Evolutionary conservation across 2,888 invertebrate genomes (phyloP), one percentile per base, ranked within the genome.

Genomic region (Tiphia femorata): DNA sequence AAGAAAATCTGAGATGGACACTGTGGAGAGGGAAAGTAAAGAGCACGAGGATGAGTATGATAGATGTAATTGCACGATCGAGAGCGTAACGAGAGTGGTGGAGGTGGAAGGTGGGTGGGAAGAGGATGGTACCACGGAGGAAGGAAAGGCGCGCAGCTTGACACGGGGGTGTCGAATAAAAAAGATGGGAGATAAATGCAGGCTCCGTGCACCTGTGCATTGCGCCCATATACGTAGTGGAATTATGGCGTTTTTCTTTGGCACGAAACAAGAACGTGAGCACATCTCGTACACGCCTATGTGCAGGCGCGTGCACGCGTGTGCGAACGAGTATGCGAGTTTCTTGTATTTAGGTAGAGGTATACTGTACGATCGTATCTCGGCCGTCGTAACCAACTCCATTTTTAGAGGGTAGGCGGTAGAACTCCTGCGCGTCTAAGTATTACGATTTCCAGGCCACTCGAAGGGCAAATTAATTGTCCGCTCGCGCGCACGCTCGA

Each of bases 221-320:
- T 78, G 76, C 77, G 78, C 76, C 82, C 81, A 79, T 81, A 81
- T 80, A 80, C 75, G 81, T 76, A 72, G 67, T 76, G 72, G 58
- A 80, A 79, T 81, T 81, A 82, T 82, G 81, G 81, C 76, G 81
- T 81, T 81, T 82, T 82, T 81, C 80, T 79, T 53, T 44, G n/a
- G n/a, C n/a, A n/a, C n/a, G n/a, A n/a, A n/a, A n/a, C n/a, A n/a
- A n/a, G n/a, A n/a, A n/a, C n/a, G n/a, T n/a, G n/a, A n/a, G n/a
- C n/a, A n/a, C n/a, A n/a, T n/a, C n/a, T n/a, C n/a, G n/a, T n/a
- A n/a, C n/a, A 58, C 68, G 65, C 49, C 51, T n/a, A 47, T 58
- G 23, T 54, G 60, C 41, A 52, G 66, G 63, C 60, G 53, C 58
- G 64, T 59, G 58, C 58, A 25, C 48, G 58, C 47, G 55, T 52